These are phyloP conservation scores for Mythimna pallens DNA, from an alignment of 2,888 invertebrate genomes.

Conservation along the genomic window DNA sequence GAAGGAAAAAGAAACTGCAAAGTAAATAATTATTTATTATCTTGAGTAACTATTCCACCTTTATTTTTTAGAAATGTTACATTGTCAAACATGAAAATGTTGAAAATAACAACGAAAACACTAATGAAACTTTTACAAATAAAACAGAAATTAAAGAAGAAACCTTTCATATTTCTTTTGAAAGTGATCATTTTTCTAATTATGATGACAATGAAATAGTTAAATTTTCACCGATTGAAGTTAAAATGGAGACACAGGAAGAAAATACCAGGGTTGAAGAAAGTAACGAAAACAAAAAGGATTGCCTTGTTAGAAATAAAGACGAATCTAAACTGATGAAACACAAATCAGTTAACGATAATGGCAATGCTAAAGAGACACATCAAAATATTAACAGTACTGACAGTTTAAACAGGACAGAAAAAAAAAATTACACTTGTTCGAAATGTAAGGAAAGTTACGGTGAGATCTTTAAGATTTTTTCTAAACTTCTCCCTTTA, in stretches of 20 bases:
- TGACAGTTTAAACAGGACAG: fast-evolving
- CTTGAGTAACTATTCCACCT: neutral
- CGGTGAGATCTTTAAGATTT: constrained; percentile 28
- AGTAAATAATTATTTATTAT: too few species aligned
- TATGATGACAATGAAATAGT: neutral
- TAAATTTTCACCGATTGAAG: neutral
- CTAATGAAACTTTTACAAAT: neutral
- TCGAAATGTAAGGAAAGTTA: constrained; percentile 29
- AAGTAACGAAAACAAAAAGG: too few species aligned
- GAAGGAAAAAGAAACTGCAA: too few species aligned
- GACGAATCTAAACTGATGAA: neutral
- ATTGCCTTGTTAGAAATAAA: neutral
- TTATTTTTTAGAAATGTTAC: constrained; percentile 36
- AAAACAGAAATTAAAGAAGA: constrained; percentile 19
- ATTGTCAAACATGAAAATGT: neutral
- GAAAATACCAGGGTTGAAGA: neutral
- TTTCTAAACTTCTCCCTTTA: too few species aligned
- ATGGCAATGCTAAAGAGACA: fast-evolving
- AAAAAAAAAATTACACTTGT: constrained; percentile 21
- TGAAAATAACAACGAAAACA: neutral
- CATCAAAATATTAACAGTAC: neutral
- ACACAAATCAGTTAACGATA: neutral
- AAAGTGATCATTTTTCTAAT: constrained; percentile 1
- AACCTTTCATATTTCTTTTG: neutral
- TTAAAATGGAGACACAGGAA: constrained; percentile 25